These are phyloP conservation scores for Tyria jacobaeae DNA, from an alignment of 2,888 invertebrate species.

Conservation along the genomic window DNA sequence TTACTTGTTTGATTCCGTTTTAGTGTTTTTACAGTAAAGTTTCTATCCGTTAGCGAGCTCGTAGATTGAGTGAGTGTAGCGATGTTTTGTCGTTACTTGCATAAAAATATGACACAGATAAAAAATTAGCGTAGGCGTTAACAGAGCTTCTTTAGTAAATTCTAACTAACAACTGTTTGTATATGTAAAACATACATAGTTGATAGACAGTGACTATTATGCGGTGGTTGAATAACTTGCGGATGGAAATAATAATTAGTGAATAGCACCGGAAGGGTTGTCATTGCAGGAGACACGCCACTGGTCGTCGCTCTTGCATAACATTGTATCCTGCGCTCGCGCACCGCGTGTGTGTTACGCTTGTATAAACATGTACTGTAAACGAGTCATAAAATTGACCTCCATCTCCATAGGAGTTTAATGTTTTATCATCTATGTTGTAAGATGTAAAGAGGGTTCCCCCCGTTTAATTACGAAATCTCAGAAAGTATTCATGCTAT, in stretches of 20 bases:
- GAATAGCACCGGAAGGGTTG: constrained; percentile 56
- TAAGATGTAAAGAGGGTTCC: too few relatives aligned
- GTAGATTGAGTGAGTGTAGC: too few relatives aligned
- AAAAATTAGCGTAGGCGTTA: too few relatives aligned
- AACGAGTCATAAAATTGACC: constrained; percentile 8
- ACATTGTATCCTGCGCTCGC: constrained; percentile 60
- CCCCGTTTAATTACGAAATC: too few relatives aligned
- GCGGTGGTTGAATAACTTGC: constrained; percentile 15
- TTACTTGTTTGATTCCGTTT: too few relatives aligned
- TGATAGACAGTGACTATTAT: constrained; percentile 11
- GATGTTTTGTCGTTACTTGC: too few relatives aligned
- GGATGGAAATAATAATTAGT: constrained; percentile 34
- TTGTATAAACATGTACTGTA: constrained; percentile 33
- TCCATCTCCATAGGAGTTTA: constrained; percentile 3
- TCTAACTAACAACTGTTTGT: background rate
- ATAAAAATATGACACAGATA: too few relatives aligned
- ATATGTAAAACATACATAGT: background rate
- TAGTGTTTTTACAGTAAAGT: too few relatives aligned
- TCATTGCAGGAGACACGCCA: constrained; percentile 61
- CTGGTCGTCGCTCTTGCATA: constrained; percentile 62
- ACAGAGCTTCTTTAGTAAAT: background rate
- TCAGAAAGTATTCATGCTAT: too few relatives aligned
- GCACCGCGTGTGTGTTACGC: constrained; percentile 26
- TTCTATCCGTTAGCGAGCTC: too few relatives aligned
- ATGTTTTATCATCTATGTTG: background rate